Conservation (phyloP, 2,797 vertebrate species). For the Typhlichthys subterraneus region DNA sequence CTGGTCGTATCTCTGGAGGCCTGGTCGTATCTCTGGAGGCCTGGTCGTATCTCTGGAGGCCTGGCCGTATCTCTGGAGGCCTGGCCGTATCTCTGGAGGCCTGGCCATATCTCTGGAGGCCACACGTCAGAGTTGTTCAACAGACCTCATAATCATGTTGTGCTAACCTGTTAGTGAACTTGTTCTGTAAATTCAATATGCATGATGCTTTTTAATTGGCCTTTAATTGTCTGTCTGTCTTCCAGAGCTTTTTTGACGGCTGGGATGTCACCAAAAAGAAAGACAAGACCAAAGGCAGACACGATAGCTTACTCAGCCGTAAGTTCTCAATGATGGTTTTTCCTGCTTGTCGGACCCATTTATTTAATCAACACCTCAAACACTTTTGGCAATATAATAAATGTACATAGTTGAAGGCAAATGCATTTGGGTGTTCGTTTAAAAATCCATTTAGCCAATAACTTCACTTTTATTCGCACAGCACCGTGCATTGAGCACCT, state of each 20-base stretch:
- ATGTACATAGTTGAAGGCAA: too few relatives aligned
- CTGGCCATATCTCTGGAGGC: constrained; percentile 37
- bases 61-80: constrained; percentile 12
- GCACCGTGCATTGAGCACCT: constrained; percentile 12
- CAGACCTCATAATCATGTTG: constrained; percentile 34
- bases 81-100: constrained; percentile 22
- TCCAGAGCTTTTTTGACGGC: constrained; percentile 94
- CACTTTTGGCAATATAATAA: neutral
- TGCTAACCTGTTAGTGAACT: constrained; percentile 22
- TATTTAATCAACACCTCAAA: neutral
- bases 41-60: constrained; percentile 20
- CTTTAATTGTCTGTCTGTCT: constrained; percentile 1
- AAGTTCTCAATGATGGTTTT: constrained; percentile 44
- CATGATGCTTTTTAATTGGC: neutral
- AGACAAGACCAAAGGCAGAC: constrained; percentile 89
- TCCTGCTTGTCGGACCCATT: neutral
- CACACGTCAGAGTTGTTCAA: constrained; percentile 34
- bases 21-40: too few relatives aligned
- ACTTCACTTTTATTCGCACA: too few relatives aligned
- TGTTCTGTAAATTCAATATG: neutral
- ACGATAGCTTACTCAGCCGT: constrained; percentile 78
- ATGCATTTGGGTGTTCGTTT: too few relatives aligned
- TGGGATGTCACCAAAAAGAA: constrained; percentile 96
- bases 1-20: too few relatives aligned
- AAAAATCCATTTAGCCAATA: too few relatives aligned